Base-by-base conservation (phyloP, 1,140 invertebrate species). In the Drosophila pachea region DNA sequence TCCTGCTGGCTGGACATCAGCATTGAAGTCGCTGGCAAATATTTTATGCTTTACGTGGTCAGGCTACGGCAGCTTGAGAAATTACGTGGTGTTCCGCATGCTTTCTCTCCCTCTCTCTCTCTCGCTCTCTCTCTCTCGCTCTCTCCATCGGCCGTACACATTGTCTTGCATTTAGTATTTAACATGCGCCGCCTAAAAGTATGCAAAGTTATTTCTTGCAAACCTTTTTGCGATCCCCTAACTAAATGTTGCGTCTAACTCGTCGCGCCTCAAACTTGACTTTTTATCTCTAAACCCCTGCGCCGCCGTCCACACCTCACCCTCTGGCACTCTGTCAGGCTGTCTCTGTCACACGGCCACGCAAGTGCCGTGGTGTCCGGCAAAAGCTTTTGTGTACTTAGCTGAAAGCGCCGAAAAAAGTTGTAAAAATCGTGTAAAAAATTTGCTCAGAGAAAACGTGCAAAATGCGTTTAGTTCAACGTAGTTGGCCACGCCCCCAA, bases 401-500 rank as follows among this genome's bases (percentile, higher is more conserved):
- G 70, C 76, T 56, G 54, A 70, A 66, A 29, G 63, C 68, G 67
- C 58, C 49, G 59, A 69, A 83, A 81, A 86, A 86, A 81, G 81
- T 86, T 86, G 76, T 86, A 81, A 86, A 86, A 86, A 86, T 81
- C 76, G 74, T 86, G 81, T 86, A 86, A 86, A 86, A 86, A 86
- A 86, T 86, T 86, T 84, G 66, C 63, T 74, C 73, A 75, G 61
- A 76, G 54, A 67, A 81, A 76, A 86, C 81, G 81, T 86, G 81
- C 81, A 81, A 84, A 79, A 86, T 86, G 76, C 81, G 81, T 86
- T 84, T 83, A 72, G 69, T 72, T 72, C 70, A 65, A 47, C 43
- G 38, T 73, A 49, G 69, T 67, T 66, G 68, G 22, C 32, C 36
- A 33, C 49, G 16, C 47, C 16, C 64, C 16, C 64, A 40, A 61